Evolutionary conservation across 2,888 invertebrate species (phyloP).

Genomic region (Xanthia icteritia): DNA sequence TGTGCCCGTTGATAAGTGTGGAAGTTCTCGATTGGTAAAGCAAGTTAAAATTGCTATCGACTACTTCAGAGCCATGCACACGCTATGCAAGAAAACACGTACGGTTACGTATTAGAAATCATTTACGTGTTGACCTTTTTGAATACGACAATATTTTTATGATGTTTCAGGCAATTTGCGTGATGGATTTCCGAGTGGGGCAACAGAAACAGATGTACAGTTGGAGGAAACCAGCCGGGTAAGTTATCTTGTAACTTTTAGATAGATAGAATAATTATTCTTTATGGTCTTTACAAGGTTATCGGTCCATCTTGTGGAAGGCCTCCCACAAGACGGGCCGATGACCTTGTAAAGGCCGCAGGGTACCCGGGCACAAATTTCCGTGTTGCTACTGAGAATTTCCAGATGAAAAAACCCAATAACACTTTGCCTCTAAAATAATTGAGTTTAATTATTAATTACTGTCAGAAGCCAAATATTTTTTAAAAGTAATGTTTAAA

Average conservation of each 20-base stretch:
- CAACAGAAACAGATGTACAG: constrained; percentile 85
- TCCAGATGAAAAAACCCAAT: too few relatives aligned
- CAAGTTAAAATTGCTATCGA: background rate
- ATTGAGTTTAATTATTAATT: background rate
- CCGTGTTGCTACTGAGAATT: too few relatives aligned
- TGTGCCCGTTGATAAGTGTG: background rate
- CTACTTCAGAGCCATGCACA: background rate
- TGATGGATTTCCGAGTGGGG: constrained; percentile 87
- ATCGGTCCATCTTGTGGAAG: too few relatives aligned
- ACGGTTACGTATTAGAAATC: background rate
- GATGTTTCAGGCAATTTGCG: constrained; percentile 84
- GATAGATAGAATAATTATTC: too few relatives aligned
- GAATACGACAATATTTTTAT: background rate
- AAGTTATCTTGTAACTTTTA: constrained; percentile 43
- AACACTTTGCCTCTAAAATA: too few relatives aligned
- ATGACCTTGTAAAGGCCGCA: too few relatives aligned
- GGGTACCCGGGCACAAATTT: too few relatives aligned
- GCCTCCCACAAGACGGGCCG: too few relatives aligned
- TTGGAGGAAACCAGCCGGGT: constrained; percentile 86
- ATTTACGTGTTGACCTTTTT: background rate
- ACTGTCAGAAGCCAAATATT: background rate
- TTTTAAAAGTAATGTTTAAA: background rate
- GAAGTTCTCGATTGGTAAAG: background rate
- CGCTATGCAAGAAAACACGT: background rate
- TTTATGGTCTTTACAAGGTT: too few relatives aligned